A percentile compares a stretch with the other conserved stretches of the same genome.
These are phyloP conservation scores for Oscheius sp. DNA, from an alignment of 2,888 invertebrate genomes.

Conservation along the genomic window DNA sequence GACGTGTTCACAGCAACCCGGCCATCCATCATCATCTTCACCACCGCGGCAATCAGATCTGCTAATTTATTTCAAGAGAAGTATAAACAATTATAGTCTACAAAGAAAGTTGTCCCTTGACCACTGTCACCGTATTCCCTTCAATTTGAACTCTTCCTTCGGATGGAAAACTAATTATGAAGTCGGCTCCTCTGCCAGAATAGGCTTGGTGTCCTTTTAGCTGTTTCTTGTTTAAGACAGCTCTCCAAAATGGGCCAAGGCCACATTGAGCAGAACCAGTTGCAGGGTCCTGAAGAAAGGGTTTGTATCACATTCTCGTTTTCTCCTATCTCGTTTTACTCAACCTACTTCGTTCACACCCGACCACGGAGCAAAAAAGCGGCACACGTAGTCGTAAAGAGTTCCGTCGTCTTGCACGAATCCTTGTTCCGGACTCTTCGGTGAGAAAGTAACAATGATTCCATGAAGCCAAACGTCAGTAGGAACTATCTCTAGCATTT, in stretches of 20 bases:
- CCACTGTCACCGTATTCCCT: slow-evolving; percentile 25
- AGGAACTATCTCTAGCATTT: slow-evolving; percentile 65
- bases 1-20: slow-evolving; percentile 64
- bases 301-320: not conserved
- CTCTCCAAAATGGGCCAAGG: slow-evolving; percentile 62
- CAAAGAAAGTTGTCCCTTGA: not conserved
- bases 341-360: slow-evolving; percentile 72
- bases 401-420: slow-evolving; percentile 54
- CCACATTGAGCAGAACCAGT: slow-evolving; percentile 72
- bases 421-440: slow-evolving; percentile 55
- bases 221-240: slow-evolving; percentile 42
- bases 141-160: slow-evolving; percentile 12
- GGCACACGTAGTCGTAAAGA: slow-evolving; percentile 74
- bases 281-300: slow-evolving; percentile 73
- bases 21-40: slow-evolving; percentile 60
- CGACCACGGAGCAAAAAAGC: slow-evolving; percentile 76
- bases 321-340: not conserved
- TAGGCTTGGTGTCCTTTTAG: slow-evolving; percentile 54
- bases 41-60: slow-evolving; percentile 43
- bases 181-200: slow-evolving; percentile 56
- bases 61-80: not conserved
- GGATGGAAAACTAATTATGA: slow-evolving; percentile 31
- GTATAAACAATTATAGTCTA: too few species aligned
- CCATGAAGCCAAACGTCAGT: slow-evolving; percentile 64
- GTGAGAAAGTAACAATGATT: slow-evolving; percentile 58